phyloP scores from a whole-genome alignment of 2,113 vertebrate genomes.

The Rhabdomys dilectus region DNA sequence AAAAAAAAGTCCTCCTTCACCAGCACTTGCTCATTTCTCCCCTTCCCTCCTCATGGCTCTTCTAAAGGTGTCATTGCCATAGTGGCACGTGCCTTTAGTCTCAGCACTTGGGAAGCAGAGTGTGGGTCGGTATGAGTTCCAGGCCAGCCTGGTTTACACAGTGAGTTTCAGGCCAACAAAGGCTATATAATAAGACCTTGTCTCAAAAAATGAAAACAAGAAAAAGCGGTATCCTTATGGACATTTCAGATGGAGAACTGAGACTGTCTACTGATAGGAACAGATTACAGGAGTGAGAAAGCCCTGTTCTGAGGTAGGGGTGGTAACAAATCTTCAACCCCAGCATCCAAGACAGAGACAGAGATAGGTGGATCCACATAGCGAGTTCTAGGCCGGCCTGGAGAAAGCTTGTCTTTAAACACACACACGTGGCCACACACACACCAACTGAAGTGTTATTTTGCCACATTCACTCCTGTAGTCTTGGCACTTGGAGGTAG shows the following conservation, averaged over 20 bases:
- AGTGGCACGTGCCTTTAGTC: not conserved
- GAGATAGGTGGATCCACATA: not conserved
- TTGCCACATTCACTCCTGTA: not conserved
- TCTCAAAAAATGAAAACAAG: not conserved
- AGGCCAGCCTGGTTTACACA: not conserved
- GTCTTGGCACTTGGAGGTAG: not conserved
- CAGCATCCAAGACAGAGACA: not conserved
- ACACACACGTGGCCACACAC: too few relatives aligned
- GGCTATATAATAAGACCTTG: not conserved
- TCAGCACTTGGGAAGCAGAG: not conserved
- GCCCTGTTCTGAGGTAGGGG: not conserved
- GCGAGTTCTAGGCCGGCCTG: not conserved
- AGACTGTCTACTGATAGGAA: not conserved
- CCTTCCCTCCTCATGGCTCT: not conserved
- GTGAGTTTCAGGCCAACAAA: not conserved
- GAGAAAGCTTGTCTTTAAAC: not conserved
- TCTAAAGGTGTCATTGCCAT: not conserved
- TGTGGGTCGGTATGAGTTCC: not conserved
- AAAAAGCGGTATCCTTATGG: not conserved
- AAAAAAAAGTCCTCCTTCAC: not conserved
- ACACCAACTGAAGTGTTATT: not conserved
- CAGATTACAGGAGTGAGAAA: not conserved
- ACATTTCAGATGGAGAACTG: not conserved
- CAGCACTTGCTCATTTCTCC: not conserved
- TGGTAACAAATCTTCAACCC: not conserved